These are phyloP conservation scores for Daktulosphaira vitifoliae DNA, from an alignment of 1,140 invertebrate species.

Conservation along the genomic window DNA sequence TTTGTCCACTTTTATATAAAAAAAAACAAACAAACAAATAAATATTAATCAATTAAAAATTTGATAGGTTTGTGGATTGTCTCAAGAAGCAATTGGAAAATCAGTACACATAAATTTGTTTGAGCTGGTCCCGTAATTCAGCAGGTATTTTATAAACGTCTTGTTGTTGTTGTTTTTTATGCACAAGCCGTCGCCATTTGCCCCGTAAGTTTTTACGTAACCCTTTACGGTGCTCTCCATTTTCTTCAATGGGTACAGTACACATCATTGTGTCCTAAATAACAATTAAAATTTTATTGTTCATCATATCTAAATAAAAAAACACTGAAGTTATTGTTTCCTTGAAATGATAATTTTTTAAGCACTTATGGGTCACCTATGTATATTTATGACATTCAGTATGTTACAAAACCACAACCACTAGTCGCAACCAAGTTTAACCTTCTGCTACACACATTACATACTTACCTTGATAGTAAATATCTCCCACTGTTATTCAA, in stretches of 20 bases:
- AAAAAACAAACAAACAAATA: conserved; percentile 7
- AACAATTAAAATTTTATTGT: too few relatives aligned
- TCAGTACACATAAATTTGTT: conserved; percentile 82
- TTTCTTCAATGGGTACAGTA: conserved; percentile 57
- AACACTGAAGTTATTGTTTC: neutral
- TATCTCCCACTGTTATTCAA: neutral
- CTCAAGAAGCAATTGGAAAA: conserved; percentile 6
- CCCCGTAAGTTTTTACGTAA: conserved; percentile 72
- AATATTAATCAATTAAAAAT: conserved; percentile 19
- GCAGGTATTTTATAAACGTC: conserved; percentile 74
- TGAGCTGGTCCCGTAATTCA: conserved; percentile 74
- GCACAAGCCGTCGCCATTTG: conserved; percentile 65
- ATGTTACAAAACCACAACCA: neutral
- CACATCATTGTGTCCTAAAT: conserved; percentile 64
- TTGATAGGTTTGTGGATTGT: conserved; percentile 33
- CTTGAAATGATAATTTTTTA: neutral
- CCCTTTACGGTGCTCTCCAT: conserved; percentile 59
- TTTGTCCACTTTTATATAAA: conserved; percentile 23
- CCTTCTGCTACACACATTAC: conserved; percentile 9
- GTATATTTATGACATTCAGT: neutral
- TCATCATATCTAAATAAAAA: too few relatives aligned
- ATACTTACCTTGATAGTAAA: neutral
- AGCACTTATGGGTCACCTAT: conserved; percentile 6
- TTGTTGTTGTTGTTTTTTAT: conserved; percentile 64
- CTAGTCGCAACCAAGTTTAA: neutral